Evolutionary conservation across 1,140 invertebrate genomes (phyloP).

Genomic region (Phymorhynchus buccinoides): DNA sequence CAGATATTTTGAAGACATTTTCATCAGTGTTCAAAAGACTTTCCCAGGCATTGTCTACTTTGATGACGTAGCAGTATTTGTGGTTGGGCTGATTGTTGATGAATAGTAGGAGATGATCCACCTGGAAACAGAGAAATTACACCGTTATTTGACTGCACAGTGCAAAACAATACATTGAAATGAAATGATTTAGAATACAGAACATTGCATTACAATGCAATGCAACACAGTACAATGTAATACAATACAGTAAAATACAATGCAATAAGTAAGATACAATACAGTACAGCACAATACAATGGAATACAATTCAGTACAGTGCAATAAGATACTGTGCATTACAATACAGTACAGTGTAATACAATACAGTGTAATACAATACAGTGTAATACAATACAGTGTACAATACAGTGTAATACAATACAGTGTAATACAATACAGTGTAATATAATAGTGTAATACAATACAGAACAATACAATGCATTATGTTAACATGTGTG

Average conservation of each 20-base stretch:
- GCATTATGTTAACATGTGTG: too few species aligned
- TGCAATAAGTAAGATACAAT: not conserved
- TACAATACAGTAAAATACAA: not conserved
- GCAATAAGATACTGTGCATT: not conserved
- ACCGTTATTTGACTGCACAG: not conserved
- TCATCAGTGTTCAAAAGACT: not conserved
- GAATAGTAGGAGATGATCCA: conserved; percentile 24
- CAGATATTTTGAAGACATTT: conserved; percentile 23
- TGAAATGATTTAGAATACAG: not conserved
- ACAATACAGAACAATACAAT: too few species aligned
- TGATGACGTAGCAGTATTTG: conserved; percentile 19
- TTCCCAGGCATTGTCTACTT: not conserved
- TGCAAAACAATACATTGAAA: not conserved
- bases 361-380: not conserved
- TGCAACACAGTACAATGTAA: too few species aligned
- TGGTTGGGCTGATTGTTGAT: conserved; percentile 2
- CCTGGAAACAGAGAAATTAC: not conserved
- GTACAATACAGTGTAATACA: too few species aligned
- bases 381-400: too few species aligned
- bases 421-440: too few species aligned
- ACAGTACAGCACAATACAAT: not conserved
- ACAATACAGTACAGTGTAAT: conserved; percentile 13
- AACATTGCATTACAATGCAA: too few species aligned
- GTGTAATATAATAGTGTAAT: too few species aligned
- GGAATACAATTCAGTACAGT: too few species aligned